Base-by-base conservation (phyloP, 2,888 invertebrate genomes). In the Drosophila sordidula region DNA sequence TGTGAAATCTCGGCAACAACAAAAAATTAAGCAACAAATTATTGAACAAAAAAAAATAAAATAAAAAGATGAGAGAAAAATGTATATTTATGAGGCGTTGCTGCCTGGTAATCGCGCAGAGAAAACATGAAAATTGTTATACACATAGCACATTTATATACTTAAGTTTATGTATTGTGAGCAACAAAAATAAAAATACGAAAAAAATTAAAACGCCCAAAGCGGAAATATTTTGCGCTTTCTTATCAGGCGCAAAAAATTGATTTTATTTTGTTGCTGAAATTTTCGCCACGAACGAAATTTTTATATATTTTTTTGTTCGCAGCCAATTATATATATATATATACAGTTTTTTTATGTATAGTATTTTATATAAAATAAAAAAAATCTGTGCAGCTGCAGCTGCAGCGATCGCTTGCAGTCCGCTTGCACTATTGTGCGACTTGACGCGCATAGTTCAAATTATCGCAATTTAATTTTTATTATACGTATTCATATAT, bases 171-270 rank as follows among this genome's bases (percentile, higher is more conserved):
- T 58, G 51, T 41, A 57, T 42, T 52, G 14, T n/a, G 18, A 16
- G 32, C 54, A 54, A 32, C 45, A 70, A 54, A 16, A 70, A 51
- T 36, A 25, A 16, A n/a, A 44, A 50, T 29, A 9, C 9, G 9
- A 14, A 52, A 44, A 44, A 22, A 41, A 56, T 44, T 46, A 80
- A 68, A 64, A 71, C 67, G 78, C 63, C 76, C 74, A 87, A 85
- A 85, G 87, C 85, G 87, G 85, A 85, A 85, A 85, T 64, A 78
- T 79, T 87, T 83, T 73, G 66, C 68, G 58, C 56, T 68, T 69
- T 82, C 87, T 85, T 85, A 85, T 85, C 85, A 78, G 82, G 63
- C 78, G 75, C 65, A 80, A 77, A 85, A 87, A 85, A 87, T 82
- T 82, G 80, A 85, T 85, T 85, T 80, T 69, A 73, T 73, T 78